Percentiles rank a stretch among this genome's conserved stretches.
phyloP scores from a whole-genome alignment of 2,888 invertebrate genomes.

The Hipparchia sbordonii region DNA sequence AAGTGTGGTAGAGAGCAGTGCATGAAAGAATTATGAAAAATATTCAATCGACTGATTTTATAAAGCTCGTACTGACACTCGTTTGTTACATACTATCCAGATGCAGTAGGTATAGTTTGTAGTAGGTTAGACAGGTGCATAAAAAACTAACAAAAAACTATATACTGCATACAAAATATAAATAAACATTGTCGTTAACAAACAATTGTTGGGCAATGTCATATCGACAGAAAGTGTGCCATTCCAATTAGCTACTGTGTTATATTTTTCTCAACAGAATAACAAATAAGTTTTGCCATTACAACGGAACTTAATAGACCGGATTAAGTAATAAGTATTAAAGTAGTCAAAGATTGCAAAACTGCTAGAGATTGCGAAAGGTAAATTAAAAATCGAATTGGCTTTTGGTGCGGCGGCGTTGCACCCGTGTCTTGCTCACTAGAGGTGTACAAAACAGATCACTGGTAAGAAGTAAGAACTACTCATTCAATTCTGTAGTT shows the following conservation, averaged over 20 bases:
- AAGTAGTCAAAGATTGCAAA: slow-evolving; percentile 54
- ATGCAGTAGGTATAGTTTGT: not conserved
- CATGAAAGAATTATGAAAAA: not conserved
- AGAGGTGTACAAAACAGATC: not conserved
- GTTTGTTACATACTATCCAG: not conserved
- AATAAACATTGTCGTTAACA: slow-evolving; percentile 33
- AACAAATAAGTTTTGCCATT: slow-evolving; percentile 46
- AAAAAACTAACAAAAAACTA: slow-evolving; percentile 4
- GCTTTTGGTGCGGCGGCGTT: slow-evolving; percentile 44
- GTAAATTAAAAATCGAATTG: slow-evolving; percentile 62
- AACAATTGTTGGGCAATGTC: slow-evolving; percentile 45
- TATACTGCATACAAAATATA: slow-evolving; percentile 1
- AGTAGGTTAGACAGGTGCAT: not conserved
- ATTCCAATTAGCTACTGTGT: slow-evolving; percentile 64
- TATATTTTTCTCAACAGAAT: slow-evolving; percentile 42
- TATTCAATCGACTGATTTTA: too few species aligned
- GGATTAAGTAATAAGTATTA: slow-evolving; percentile 72
- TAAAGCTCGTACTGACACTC: too few species aligned
- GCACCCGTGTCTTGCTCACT: slow-evolving; percentile 10
- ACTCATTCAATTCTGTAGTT: not conserved
- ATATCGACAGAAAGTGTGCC: slow-evolving; percentile 60
- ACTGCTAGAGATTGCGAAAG: slow-evolving; percentile 57
- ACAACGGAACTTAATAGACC: slow-evolving; percentile 46
- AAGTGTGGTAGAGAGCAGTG: too few species aligned
- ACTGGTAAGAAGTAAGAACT: not conserved